Percentiles rank a stretch among this genome's conserved stretches.
Conservation (phyloP, 37 sponge, comb jelly and placozoan species). For the Axinella damicornis region DNA sequence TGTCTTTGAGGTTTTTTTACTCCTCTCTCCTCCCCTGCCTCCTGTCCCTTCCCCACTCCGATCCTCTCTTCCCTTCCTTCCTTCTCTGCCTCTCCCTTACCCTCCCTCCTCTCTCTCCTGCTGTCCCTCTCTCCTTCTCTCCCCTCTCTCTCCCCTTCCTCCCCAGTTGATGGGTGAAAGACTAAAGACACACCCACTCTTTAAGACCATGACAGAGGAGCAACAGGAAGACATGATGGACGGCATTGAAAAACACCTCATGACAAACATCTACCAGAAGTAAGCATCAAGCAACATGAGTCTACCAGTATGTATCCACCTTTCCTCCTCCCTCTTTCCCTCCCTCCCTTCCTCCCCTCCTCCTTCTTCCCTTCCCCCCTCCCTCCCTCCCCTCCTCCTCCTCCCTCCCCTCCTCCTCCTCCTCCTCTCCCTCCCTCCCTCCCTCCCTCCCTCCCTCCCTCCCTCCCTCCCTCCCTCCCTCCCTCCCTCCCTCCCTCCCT, state of each 20-base stretch:
- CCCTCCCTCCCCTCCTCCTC: no score
- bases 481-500: no score
- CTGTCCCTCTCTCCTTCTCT: neutral
- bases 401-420: neutral
- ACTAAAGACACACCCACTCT: constrained; percentile 49
- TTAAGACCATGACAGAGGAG: constrained; percentile 64
- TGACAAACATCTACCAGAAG: constrained; percentile 62
- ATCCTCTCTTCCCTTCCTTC: neutral
- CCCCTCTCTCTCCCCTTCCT: neutral
- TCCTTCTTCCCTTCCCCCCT: no score
- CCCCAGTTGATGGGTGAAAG: constrained; percentile 17
- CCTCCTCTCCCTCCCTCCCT: neutral
- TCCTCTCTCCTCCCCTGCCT: neutral
- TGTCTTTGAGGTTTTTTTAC: neutral
- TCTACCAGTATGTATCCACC: neutral
- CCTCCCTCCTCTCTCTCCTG: neutral
- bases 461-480: neutral
- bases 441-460: neutral
- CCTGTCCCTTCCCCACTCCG: neutral
- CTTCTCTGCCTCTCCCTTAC: neutral
- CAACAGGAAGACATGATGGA: constrained; percentile 76
- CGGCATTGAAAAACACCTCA: constrained; percentile 79
- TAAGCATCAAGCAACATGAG: constrained; percentile 19
- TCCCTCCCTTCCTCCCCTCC: no score
- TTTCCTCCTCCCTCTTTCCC: neutral